These are phyloP conservation scores for Thaleichthys pacificus DNA, from an alignment of 2,797 vertebrate genomes.

Conservation along the genomic window DNA sequence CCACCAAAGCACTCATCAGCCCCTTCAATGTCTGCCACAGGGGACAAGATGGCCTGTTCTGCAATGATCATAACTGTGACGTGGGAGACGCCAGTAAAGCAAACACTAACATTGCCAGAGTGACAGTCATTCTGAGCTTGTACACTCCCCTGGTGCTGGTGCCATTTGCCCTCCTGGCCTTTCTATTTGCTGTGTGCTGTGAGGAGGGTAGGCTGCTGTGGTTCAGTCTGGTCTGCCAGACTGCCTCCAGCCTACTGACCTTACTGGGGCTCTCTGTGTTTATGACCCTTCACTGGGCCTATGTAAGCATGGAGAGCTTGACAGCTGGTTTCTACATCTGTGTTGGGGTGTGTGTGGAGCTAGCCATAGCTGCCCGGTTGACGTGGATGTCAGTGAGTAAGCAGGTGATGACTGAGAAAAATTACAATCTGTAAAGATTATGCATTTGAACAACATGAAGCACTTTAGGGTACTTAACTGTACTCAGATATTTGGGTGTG, in stretches of 20 bases:
- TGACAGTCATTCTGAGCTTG: conserved; percentile 9
- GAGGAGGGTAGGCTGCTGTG: conserved; percentile 33
- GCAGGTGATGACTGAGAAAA: conserved; percentile 17
- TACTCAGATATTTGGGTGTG: too few relatives aligned
- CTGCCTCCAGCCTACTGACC: conserved; percentile 21
- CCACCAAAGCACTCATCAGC: conserved; percentile 31
- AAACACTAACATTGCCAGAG: not conserved
- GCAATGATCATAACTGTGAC: not conserved
- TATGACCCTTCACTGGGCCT: conserved; percentile 2
- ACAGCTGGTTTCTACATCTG: conserved; percentile 35
- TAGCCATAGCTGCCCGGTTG: conserved; percentile 24
- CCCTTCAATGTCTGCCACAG: conserved; percentile 16
- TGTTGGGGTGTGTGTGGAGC: conserved; percentile 30
- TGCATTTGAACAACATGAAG: not conserved
- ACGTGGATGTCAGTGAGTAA: not conserved
- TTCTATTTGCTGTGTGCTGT: conserved; percentile 27
- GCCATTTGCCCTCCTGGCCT: conserved; percentile 48
- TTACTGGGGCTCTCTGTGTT: conserved; percentile 28
- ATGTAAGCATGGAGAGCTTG: conserved; percentile 28
- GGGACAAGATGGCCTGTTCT: not conserved
- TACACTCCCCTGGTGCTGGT: conserved; percentile 42
- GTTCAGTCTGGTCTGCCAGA: conserved; percentile 36
- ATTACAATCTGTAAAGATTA: not conserved
- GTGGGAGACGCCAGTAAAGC: not conserved
- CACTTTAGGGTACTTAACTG: not conserved